These are phyloP conservation scores for Chanos chanos DNA, from an alignment of 2,797 vertebrate genomes.

Conservation along the genomic window DNA sequence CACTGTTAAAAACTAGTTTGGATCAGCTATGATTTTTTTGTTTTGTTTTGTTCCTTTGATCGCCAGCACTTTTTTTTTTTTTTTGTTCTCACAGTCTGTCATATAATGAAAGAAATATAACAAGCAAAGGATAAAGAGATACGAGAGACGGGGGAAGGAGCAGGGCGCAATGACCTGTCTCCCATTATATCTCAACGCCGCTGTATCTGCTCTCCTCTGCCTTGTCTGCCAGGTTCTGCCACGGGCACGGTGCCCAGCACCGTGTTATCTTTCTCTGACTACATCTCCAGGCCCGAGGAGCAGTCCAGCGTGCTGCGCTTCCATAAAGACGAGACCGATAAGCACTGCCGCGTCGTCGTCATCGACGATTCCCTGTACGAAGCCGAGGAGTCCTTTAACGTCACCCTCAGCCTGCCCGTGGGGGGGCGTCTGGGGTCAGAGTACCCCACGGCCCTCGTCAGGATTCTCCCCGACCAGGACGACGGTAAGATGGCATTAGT, in stretches of 20 bases:
- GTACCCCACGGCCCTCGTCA: constrained; percentile 72
- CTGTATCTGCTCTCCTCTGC: too few relatives aligned
- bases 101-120: too few relatives aligned
- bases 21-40: too few relatives aligned
- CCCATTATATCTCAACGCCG: too few relatives aligned
- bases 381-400: constrained; percentile 83
- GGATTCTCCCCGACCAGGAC: constrained; percentile 80
- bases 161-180: too few relatives aligned
- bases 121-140: too few relatives aligned
- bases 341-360: constrained; percentile 79
- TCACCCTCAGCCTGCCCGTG: constrained; percentile 82
- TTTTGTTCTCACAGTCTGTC: too few relatives aligned
- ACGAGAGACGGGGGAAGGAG: too few relatives aligned
- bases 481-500: constrained; percentile 75
- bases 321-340: constrained; percentile 80
- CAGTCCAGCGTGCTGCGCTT: constrained; percentile 84
- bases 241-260: constrained; percentile 82
- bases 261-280: constrained; percentile 92
- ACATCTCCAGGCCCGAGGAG: constrained; percentile 88
- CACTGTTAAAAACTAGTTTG: too few relatives aligned
- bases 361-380: constrained; percentile 94
- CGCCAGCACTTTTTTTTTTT: too few relatives aligned
- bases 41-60: too few relatives aligned
- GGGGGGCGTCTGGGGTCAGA: constrained; percentile 85
- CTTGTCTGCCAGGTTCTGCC: constrained; percentile 87